These are phyloP conservation scores for Oreotrochilus melanogaster DNA, from an alignment of 2,113 vertebrate genomes.

Conservation along the genomic window DNA sequence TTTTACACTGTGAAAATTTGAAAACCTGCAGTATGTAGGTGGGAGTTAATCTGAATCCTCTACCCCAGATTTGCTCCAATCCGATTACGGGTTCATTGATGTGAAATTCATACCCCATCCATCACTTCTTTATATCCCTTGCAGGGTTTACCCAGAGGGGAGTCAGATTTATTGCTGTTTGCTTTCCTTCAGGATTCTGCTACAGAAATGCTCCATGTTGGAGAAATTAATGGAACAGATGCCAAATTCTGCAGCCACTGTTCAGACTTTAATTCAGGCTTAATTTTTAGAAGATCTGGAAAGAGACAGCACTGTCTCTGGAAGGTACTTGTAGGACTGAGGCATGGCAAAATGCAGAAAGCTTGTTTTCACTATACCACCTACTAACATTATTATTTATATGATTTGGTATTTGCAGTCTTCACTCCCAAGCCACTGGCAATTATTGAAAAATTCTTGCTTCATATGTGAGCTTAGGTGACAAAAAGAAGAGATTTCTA, in stretches of 20 bases:
- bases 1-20: constrained; percentile 16
- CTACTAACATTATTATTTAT: not conserved
- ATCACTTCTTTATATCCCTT: not conserved
- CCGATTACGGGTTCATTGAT: constrained; percentile 11
- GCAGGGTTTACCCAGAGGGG: not conserved
- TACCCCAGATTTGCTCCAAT: constrained; percentile 11
- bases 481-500: not conserved
- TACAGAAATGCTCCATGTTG: not conserved
- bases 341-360: not conserved
- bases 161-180: constrained; percentile 8
- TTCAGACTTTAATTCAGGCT: not conserved
- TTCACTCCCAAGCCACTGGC: not conserved
- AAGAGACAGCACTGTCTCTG: not conserved
- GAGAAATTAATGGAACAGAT: not conserved
- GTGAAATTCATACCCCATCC: not conserved
- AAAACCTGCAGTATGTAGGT: not conserved
- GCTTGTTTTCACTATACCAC: not conserved
- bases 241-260: not conserved
- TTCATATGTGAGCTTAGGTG: not conserved
- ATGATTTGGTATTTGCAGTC: not conserved
- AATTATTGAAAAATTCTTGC: not conserved
- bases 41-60: constrained; percentile 32
- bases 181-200: not conserved
- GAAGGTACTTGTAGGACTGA: not conserved
- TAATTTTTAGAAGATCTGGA: not conserved